These are phyloP conservation scores for Heliconius hermathena DNA, from an alignment of 1,140 invertebrate genomes.

Conservation along the genomic window DNA sequence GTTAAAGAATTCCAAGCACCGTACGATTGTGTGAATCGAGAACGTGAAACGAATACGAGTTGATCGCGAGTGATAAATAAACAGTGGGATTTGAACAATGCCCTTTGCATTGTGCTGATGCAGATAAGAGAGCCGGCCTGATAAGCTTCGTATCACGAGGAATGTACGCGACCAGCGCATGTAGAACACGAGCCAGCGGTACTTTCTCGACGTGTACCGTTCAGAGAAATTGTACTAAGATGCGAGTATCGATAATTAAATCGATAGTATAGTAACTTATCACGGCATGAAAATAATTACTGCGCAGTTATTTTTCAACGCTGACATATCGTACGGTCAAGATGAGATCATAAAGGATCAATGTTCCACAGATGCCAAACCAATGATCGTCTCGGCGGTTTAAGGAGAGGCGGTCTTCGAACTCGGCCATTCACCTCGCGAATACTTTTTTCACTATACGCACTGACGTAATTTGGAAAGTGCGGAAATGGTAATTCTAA, in stretches of 20 bases:
- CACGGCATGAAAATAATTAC: constrained; percentile 30
- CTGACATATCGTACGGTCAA: constrained; percentile 40
- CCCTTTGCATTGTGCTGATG: constrained; percentile 36
- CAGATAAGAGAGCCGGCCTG: constrained; percentile 24
- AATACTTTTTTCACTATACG: constrained; percentile 60
- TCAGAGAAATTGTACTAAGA: constrained; percentile 58
- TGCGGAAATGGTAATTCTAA: constrained; percentile 76
- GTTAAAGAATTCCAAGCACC: constrained; percentile 65
- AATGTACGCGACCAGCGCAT: constrained; percentile 52
- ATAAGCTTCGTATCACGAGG: constrained; percentile 45
- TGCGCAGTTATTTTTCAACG: constrained; percentile 43
- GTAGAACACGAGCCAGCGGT: constrained; percentile 62
- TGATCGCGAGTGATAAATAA: constrained; percentile 67
- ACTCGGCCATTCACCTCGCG: constrained; percentile 68
- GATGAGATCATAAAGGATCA: constrained; percentile 80
- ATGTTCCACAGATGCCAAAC: constrained; percentile 67
- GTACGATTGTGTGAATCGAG: constrained; percentile 74
- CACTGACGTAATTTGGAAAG: constrained; percentile 78
- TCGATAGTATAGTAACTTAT: constrained; percentile 10
- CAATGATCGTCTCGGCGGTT: constrained; percentile 61
- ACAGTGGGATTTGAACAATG: constrained; percentile 52
- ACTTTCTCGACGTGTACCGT: constrained; percentile 69
- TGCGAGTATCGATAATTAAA: constrained; percentile 49
- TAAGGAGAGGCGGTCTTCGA: constrained; percentile 56
- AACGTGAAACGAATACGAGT: constrained; percentile 74